Evolutionary conservation across 2,113 vertebrate genomes (phyloP).

Genomic region (Menidia beryllina): DNA sequence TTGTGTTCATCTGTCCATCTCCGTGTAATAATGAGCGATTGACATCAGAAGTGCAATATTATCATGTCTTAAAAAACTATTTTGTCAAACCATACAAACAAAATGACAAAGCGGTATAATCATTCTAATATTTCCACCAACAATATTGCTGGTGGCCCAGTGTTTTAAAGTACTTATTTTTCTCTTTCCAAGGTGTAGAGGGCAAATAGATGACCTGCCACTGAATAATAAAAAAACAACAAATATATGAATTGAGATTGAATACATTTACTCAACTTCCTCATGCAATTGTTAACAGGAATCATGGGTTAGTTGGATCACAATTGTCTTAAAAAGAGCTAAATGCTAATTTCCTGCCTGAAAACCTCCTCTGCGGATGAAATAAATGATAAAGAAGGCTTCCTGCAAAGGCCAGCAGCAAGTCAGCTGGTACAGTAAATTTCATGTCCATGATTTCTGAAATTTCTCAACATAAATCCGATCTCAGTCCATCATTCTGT

Average conservation of each 20-base stretch:
- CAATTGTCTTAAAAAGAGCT: too few species aligned
- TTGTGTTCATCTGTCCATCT: background rate
- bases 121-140: slow-evolving; percentile 15
- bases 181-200: too few species aligned
- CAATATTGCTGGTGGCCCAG: slow-evolving; percentile 1
- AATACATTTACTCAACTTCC: background rate
- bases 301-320: background rate
- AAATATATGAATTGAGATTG: background rate
- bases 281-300: background rate
- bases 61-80: background rate
- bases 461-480: background rate
- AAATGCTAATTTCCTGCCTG: too few species aligned
- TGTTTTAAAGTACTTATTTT: too few species aligned
- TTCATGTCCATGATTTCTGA: background rate
- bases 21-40: background rate
- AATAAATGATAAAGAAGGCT: slow-evolving; percentile 50
- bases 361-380: slow-evolving; percentile 10
- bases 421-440: slow-evolving; percentile 14
- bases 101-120: slow-evolving; percentile 20
- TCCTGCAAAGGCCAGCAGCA: slow-evolving; percentile 6
- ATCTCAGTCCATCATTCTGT: background rate
- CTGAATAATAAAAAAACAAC: background rate
- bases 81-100: slow-evolving; percentile 8
- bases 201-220: slow-evolving; percentile 4
- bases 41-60: background rate